phyloP scores from a whole-genome alignment of 2,113 vertebrate genomes.

The Tretioscincus oriximinensis region DNA sequence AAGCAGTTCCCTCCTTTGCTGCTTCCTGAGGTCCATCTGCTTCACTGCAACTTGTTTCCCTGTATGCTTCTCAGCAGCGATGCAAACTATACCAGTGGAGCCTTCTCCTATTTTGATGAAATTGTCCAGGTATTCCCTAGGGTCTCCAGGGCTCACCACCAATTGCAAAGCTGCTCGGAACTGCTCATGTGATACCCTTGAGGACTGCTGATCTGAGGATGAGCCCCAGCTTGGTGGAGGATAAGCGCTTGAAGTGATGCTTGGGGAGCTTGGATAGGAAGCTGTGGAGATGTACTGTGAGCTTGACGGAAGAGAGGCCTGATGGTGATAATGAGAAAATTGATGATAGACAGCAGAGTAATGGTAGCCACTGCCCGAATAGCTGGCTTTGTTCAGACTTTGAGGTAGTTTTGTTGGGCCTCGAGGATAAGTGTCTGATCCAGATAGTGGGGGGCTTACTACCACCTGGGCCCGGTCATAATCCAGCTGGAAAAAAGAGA shows the following conservation, averaged over 20 bases:
- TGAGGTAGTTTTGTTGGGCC: constrained; percentile 95
- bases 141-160: constrained; percentile 95
- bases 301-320: constrained; percentile 84
- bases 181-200: constrained; percentile 96
- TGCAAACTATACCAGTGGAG: constrained; percentile 97
- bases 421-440: constrained; percentile 89
- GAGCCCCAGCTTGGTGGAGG: constrained; percentile 96
- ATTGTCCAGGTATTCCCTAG: constrained; percentile 95
- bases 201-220: constrained; percentile 90
- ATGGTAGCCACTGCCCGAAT: constrained; percentile 84
- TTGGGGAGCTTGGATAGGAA: constrained; percentile 91
- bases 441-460: constrained; percentile 83
- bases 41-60: constrained; percentile 97
- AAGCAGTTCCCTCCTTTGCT: constrained; percentile 94
- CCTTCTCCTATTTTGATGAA: constrained; percentile 99
- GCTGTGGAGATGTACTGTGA: constrained; percentile 91
- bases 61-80: constrained; percentile 93
- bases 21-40: constrained; percentile 99
- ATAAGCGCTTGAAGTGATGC: constrained; percentile 86
- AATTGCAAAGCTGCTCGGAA: constrained; percentile 96
- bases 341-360: constrained; percentile 89
- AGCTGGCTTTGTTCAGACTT: constrained; percentile 86
- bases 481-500: constrained; percentile 79
- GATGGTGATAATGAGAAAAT: constrained; percentile 87
- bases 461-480: constrained; percentile 88